Conservation (phyloP, 2,888 invertebrate species). For the Ashinkailepas kermadecensis region DNA sequence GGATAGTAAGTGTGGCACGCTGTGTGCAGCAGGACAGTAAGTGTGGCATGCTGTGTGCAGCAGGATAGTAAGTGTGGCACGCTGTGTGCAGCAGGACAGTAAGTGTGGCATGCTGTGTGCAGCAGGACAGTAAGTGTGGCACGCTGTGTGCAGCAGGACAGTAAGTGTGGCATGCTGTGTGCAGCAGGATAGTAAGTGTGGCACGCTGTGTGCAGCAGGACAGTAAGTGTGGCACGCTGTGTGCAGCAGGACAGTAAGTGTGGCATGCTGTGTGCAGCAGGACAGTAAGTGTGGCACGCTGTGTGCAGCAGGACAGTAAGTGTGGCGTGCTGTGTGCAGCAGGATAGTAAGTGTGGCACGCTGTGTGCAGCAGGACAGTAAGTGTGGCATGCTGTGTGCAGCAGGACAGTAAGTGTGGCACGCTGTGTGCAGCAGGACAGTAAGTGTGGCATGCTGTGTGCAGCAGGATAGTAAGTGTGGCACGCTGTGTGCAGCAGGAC, state of each 20-base stretch:
- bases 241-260: no score
- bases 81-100: slow-evolving; percentile 41
- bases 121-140: no score
- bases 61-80: no score
- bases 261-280: slow-evolving; percentile 44
- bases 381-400: slow-evolving; percentile 47
- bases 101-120: neutral
- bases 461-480: slow-evolving; percentile 24
- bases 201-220: slow-evolving; percentile 43
- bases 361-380: no score
- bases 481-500: no score
- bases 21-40: slow-evolving; percentile 40
- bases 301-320: no score
- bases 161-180: neutral
- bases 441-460: no score
- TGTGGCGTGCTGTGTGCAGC: slow-evolving; percentile 45
- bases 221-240: neutral
- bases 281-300: neutral
- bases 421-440: no score
- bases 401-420: neutral
- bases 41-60: neutral
- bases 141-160: slow-evolving; percentile 42
- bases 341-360: neutral
- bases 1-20: no score
- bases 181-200: no score